Evolutionary conservation across 2,888 invertebrate species (phyloP).

Genomic region (Trichacis sp.): DNA sequence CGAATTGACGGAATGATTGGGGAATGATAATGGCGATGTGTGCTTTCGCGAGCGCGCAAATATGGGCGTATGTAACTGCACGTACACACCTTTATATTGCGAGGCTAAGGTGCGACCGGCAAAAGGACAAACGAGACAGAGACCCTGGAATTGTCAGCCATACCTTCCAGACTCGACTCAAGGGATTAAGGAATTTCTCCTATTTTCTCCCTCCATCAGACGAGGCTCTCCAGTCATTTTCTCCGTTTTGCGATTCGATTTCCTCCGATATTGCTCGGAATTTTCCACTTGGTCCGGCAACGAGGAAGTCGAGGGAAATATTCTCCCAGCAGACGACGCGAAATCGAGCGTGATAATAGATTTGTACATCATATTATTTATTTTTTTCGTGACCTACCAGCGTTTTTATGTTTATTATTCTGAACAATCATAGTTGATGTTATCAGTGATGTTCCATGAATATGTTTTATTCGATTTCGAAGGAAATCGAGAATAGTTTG

Average conservation of each 20-base stretch:
- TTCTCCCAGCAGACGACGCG: conserved; percentile 33
- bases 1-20: conserved; percentile 56
- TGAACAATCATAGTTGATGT: neutral
- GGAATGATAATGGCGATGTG: conserved; percentile 44
- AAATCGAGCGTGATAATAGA: conserved; percentile 38
- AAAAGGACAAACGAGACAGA: conserved; percentile 41
- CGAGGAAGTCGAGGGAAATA: conserved; percentile 51
- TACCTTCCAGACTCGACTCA: conserved; percentile 50
- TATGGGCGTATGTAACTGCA: conserved; percentile 27
- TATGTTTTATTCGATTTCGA: too few relatives aligned
- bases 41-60: conserved; percentile 33
- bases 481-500: too few relatives aligned
- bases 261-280: conserved; percentile 64
- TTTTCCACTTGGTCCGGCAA: conserved; percentile 59
- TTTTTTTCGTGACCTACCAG: too few relatives aligned
- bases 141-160: conserved; percentile 62
- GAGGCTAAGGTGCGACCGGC: conserved; percentile 34
- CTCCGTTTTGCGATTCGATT: conserved; percentile 66
- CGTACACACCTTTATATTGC: conserved; percentile 22
- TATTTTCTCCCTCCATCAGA: conserved; percentile 27
- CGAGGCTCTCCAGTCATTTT: conserved; percentile 59
- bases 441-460: too few relatives aligned
- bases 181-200: conserved; percentile 63
- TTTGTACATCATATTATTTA: conserved; percentile 27
- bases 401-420: too few relatives aligned